phyloP scores from a whole-genome alignment of 1,140 invertebrate species.

The Campodea augens region DNA sequence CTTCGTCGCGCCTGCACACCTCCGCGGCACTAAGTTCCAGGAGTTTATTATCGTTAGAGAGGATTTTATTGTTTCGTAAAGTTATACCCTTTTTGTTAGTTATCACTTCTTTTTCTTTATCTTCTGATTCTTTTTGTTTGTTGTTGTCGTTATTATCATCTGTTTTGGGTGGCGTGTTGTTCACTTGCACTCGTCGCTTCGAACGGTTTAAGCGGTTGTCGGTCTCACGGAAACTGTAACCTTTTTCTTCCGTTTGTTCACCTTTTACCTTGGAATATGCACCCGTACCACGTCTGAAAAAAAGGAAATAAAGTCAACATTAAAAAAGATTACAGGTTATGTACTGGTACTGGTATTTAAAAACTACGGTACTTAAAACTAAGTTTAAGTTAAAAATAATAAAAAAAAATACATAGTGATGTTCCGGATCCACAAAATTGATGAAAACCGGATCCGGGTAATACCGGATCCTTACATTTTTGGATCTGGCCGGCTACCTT shows the following conservation, averaged over 20 bases:
- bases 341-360: too few species aligned
- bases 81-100: too few species aligned
- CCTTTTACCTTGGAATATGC: constrained; percentile 57
- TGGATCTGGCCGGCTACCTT: too few species aligned
- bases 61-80: too few species aligned
- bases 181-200: constrained; percentile 36
- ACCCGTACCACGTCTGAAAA: constrained; percentile 51
- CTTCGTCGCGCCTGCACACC: background rate
- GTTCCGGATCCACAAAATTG: too few species aligned
- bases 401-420: too few species aligned
- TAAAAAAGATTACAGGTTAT: too few species aligned
- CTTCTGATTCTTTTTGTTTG: constrained; percentile 27
- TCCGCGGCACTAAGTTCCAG: background rate
- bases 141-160: constrained; percentile 10
- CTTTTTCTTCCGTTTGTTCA: constrained; percentile 36
- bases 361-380: background rate
- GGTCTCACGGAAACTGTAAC: constrained; percentile 82
- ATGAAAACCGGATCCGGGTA: too few species aligned
- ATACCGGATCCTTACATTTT: too few species aligned
- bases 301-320: too few species aligned
- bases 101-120: too few species aligned
- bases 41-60: too few species aligned
- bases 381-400: background rate
- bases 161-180: constrained; percentile 21
- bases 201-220: constrained; percentile 83